A percentile compares a stretch with the other conserved stretches of the same genome.
Evolutionary conservation across 2,113 vertebrate species (phyloP).

Genomic region (Cricetomys ansorgei): DNA sequence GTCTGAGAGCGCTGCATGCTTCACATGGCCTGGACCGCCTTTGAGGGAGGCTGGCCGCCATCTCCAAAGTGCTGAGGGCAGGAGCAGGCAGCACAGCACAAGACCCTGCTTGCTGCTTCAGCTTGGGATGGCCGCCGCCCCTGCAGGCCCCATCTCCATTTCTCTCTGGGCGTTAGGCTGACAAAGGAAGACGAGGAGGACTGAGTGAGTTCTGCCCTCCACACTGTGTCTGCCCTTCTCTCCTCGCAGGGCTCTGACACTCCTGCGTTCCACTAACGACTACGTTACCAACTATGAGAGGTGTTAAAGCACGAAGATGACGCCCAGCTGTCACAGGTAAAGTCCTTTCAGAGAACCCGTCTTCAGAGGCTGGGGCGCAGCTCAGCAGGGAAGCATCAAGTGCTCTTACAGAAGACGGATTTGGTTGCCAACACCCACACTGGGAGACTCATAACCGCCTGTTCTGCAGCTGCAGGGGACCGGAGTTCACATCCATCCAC

Average conservation of each 20-base stretch:
- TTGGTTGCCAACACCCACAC: too few species aligned
- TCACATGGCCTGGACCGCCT: too few species aligned
- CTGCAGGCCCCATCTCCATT: too few species aligned
- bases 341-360: background rate
- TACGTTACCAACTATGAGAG: background rate
- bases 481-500: background rate
- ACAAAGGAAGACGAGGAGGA: background rate
- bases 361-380: background rate
- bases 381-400: background rate
- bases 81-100: background rate
- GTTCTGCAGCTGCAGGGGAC: background rate
- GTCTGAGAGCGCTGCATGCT: fast-evolving
- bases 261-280: background rate
- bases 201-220: fast-evolving
- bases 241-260: fast-evolving
- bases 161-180: background rate
- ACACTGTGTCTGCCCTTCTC: fast-evolving
- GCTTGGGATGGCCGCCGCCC: too few species aligned
- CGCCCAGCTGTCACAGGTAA: background rate
- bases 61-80: background rate
- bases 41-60: background rate
- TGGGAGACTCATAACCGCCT: background rate
- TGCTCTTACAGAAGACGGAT: background rate
- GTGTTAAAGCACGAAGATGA: background rate
- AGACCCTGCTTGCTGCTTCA: fast-evolving